These are phyloP conservation scores for Catharus ustulatus DNA, from an alignment of 2,797 vertebrate species.

Conservation along the genomic window DNA sequence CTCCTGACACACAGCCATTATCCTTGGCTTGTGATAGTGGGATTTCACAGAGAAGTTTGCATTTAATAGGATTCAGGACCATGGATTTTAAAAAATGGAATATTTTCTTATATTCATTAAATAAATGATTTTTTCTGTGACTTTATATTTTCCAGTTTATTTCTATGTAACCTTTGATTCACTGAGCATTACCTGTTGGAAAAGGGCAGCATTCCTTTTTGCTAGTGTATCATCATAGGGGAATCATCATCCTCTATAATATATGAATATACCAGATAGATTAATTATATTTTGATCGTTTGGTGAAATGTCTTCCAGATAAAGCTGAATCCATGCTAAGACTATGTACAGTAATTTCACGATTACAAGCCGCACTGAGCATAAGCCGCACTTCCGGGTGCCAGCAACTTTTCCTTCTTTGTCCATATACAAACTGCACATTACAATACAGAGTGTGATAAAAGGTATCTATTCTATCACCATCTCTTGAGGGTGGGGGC, in stretches of 20 bases:
- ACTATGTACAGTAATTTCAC: too few species aligned
- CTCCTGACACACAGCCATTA: background rate
- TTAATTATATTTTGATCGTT: background rate
- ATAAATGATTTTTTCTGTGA: background rate
- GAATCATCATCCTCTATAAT: background rate
- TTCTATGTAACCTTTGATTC: background rate
- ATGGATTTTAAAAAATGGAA: background rate
- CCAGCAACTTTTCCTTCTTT: too few species aligned
- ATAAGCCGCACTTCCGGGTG: too few species aligned
- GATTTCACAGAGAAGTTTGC: background rate
- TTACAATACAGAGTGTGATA: too few species aligned
- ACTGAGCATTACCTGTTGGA: background rate
- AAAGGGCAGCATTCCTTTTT: background rate
- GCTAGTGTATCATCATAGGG: background rate
- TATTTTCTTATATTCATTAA: background rate
- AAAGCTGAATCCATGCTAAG: background rate
- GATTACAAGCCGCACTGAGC: too few species aligned
- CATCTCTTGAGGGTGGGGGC: too few species aligned
- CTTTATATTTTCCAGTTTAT: background rate
- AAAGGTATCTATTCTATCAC: too few species aligned
- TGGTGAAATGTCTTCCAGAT: background rate
- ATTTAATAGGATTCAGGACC: background rate
- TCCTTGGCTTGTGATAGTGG: slow-evolving; percentile 15
- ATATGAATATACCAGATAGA: background rate
- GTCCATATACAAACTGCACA: too few species aligned